Conservation (phyloP, 2,797 vertebrate species). For the Spheniscus humboldti region DNA sequence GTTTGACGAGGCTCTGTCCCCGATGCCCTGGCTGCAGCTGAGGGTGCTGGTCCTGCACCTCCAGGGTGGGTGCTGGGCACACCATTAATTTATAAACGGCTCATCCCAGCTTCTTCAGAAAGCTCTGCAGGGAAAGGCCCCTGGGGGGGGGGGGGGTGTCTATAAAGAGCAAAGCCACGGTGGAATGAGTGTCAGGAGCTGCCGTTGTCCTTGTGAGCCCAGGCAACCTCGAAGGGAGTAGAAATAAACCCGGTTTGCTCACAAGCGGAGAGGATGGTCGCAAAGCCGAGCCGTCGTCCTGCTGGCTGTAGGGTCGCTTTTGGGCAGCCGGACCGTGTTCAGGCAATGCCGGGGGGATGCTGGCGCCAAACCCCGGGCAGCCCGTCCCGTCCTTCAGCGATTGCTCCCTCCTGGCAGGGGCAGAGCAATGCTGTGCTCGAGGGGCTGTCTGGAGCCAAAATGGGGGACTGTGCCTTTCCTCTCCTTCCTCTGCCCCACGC, state of each 20-base stretch:
- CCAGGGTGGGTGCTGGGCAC: not conserved
- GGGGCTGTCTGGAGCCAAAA: not conserved
- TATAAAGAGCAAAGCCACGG: not conserved
- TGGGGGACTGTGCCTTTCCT: not conserved
- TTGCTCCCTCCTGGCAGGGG: not conserved
- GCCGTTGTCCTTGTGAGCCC: not conserved
- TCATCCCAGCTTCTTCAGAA: not conserved
- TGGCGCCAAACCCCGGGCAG: not conserved
- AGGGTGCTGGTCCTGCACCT: not conserved
- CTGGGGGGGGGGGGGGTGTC: not conserved
- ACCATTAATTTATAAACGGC: accelerated
- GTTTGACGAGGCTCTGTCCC: not conserved
- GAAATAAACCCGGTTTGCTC: not conserved
- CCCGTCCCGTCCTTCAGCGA: not conserved
- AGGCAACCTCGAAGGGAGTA: accelerated
- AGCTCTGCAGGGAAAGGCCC: not conserved
- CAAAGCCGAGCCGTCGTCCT: accelerated
- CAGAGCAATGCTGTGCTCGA: not conserved
- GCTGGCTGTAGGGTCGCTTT: not conserved
- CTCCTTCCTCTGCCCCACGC: not conserved
- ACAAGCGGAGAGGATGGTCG: not conserved
- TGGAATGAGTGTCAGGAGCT: accelerated
- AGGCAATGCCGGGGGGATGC: not conserved
- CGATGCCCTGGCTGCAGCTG: accelerated
- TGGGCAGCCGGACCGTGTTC: accelerated